Percentiles rank a stretch among this genome's conserved stretches.
phyloP scores from a whole-genome alignment of 2,888 invertebrate species.

The Spilarctia lutea region DNA sequence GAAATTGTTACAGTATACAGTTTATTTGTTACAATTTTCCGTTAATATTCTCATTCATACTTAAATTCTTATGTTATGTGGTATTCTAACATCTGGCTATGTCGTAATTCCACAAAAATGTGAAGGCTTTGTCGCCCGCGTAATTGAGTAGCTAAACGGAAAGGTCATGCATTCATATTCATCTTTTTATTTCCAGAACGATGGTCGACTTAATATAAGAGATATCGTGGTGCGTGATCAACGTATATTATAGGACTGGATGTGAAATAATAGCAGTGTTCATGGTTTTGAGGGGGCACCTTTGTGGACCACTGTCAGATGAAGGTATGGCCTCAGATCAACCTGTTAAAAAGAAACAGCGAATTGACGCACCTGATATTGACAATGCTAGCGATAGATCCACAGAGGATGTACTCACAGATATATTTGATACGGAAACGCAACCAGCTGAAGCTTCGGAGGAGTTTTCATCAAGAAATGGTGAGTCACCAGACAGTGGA shows the following conservation, averaged over 20 bases:
- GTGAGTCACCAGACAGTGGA: constrained; percentile 83
- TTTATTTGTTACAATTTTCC: constrained; percentile 41
- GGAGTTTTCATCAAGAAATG: constrained; percentile 75
- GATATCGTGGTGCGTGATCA: constrained; percentile 42
- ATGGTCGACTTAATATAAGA: constrained; percentile 58
- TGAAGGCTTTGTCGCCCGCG: constrained; percentile 83
- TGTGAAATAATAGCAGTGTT: constrained; percentile 59
- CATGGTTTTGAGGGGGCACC: constrained; percentile 89
- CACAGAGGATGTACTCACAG: constrained; percentile 80
- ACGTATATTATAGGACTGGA: constrained; percentile 44
- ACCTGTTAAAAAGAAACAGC: constrained; percentile 94
- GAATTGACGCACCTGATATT: constrained; percentile 88
- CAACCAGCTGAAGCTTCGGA: constrained; percentile 77
- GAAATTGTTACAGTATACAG: constrained; percentile 58
- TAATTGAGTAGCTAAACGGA: constrained; percentile 85
- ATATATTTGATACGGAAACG: constrained; percentile 77
- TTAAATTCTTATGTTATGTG: constrained; percentile 34
- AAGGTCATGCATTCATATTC: constrained; percentile 84
- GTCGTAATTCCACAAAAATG: constrained; percentile 54
- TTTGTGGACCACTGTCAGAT: constrained; percentile 84
- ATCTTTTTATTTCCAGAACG: constrained; percentile 79
- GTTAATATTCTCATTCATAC: constrained; percentile 36
- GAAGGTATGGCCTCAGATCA: constrained; percentile 92
- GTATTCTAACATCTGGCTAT: constrained; percentile 24
- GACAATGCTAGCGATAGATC: constrained; percentile 85